Percentiles rank a stretch among this genome's conserved stretches.
Conservation (phyloP, 2,113 vertebrate genomes). For the Centrocercus urophasianus region DNA sequence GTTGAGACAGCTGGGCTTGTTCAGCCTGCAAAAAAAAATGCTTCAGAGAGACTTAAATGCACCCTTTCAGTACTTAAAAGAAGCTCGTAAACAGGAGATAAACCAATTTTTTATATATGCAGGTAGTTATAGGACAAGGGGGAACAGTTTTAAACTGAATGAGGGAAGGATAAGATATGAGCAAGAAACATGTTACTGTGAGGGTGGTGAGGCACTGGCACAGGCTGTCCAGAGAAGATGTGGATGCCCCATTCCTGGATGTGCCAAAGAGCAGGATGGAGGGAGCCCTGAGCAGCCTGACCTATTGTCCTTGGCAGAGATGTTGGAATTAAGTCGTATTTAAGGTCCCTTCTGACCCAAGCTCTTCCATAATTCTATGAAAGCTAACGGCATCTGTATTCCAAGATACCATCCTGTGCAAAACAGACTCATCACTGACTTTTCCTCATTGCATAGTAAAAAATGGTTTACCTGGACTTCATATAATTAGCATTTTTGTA, state of each 20-base stretch:
- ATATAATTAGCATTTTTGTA: not conserved
- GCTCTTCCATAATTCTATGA: not conserved
- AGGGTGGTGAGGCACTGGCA: too few relatives aligned
- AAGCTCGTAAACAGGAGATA: not conserved
- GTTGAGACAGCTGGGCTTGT: not conserved
- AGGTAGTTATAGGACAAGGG: not conserved
- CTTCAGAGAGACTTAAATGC: not conserved
- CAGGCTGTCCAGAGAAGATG: too few relatives aligned
- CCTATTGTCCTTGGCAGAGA: too few relatives aligned
- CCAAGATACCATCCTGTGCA: not conserved
- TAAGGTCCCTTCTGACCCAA: not conserved
- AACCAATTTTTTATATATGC: not conserved
- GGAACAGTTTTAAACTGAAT: too few relatives aligned
- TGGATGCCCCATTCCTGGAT: too few relatives aligned
- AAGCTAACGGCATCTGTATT: not conserved
- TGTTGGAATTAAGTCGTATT: too few relatives aligned
- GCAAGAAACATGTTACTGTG: too few relatives aligned
- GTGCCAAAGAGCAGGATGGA: too few relatives aligned
- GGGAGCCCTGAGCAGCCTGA: too few relatives aligned
- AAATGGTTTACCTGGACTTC: not conserved
- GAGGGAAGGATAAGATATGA: too few relatives aligned
- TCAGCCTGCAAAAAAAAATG: not conserved
- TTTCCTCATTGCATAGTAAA: not conserved
- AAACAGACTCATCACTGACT: not conserved
- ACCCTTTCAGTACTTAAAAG: not conserved